These are phyloP conservation scores for Rhynchomys soricoides DNA, from an alignment of 2,113 vertebrate species.

Conservation along the genomic window DNA sequence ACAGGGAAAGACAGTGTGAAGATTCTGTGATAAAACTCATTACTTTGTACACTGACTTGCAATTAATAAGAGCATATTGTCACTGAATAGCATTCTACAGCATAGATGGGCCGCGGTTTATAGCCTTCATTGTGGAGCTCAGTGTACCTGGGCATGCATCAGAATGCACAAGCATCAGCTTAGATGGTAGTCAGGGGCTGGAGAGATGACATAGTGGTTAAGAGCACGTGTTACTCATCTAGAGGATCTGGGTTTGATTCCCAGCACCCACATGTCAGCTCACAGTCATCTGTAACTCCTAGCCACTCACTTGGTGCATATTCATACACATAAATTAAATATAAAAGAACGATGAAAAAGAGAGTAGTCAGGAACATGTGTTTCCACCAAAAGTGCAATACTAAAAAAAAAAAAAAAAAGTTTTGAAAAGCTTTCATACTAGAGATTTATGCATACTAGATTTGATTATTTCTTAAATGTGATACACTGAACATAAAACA, in stretches of 20 bases:
- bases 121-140: neutral
- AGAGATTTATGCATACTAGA: neutral
- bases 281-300: neutral
- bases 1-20: neutral
- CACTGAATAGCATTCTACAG: neutral
- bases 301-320: neutral
- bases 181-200: neutral
- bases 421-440: neutral
- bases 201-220: neutral
- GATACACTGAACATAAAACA: neutral
- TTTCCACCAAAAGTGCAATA: neutral
- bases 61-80: neutral
- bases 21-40: neutral
- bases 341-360: neutral
- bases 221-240: neutral
- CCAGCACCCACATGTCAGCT: neutral
- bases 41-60: neutral
- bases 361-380: neutral
- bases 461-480: conserved; percentile 3
- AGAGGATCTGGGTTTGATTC: neutral
- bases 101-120: fast-evolving
- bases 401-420: neutral
- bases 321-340: neutral
- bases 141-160: neutral
- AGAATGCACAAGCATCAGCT: no score